Evolutionary conservation across 2,797 vertebrate genomes (phyloP), one percentile per base, ranked within the genome.

Genomic region (Scarus forsteni): DNA sequence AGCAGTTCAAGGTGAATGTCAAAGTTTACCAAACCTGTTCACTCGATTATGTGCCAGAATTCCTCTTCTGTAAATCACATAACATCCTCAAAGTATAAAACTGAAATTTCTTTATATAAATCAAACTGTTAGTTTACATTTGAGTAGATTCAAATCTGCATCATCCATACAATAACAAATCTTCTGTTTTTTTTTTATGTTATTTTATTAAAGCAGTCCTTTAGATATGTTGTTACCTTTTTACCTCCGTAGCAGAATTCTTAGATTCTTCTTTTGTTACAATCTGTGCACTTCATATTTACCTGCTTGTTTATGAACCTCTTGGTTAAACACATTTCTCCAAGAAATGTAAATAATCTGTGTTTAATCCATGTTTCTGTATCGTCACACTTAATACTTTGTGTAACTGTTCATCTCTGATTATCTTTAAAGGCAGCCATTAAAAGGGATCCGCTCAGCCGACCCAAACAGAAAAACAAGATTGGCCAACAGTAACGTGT

Each of bases 231-330:
- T 81, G 55, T 70, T 70, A 55, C 38, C 59, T 70, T 54, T 10
- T 65, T 35, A 77, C 51, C 67, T 77, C 72, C 76, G 83, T 84
- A 86, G 83, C 85, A 88, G 38, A 80, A 75, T 51, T 40, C 10
- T 52, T 71, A 18, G 14, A 56, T 73, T 77, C 70, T 52, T 16
- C 52, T 64, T 42, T 82, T 81, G 69, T 84, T 77, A 67, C 76
- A 46, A 52, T 82, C 75, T 83, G 43, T 72, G 64, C 66, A 66
- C 50, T 72, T 34, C 50, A 42, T 75, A 11, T 58, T 73, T 60
- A 60, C 71, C 43, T 64, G 50, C 38, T 51, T 75, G 60, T n/a
- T 18, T 50, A 15, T 50, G 13, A 59, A 48, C 43, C 52, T 59
- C 77, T 73, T 36, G 70, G 49, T 61, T 81, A 3, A 49, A 43